Base-by-base conservation (phyloP, 2,797 vertebrate genomes). In the Hapalemur alaotrensis region DNA sequence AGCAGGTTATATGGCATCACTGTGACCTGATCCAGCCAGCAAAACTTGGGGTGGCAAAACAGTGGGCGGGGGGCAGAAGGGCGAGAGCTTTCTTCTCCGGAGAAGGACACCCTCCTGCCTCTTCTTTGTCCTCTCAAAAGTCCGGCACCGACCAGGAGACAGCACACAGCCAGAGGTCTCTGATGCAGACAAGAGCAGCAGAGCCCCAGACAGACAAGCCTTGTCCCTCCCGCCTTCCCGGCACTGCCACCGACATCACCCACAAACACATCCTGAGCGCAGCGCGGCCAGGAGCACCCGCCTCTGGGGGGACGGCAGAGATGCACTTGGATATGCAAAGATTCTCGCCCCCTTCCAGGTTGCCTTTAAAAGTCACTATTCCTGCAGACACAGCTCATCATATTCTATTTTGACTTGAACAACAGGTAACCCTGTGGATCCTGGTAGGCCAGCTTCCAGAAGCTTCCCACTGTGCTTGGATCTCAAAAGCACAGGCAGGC, bases 211-310 rank as follows among this genome's bases (percentile, higher is more conserved):
- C 32, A 32, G 30, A 18, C 2, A 81, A 28, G 67, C 23, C 46
- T 0, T 0, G 9, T 13, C 50, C 35, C 32, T 46, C 70, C 61
- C 30, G 50, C 13, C 41, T 79, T 32, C 54, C 54, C 15, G 59
- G 50, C 28, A 22, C 9, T 14, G 8, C 28, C n/a, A 3, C 30
- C 32, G 4, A 32, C 43, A 48, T 63, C 32, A 23, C 43, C 13
- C 4, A 20, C 54, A 43, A 52, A 84, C 11, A 59, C 6, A 2
- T 20, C 30, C 73, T 41, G 20, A 86, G 28, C 15, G 11, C 15
- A 38, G 7, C 1, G 28, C 9, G 30, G 17, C 35, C 80, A 38
- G 7, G 4, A 3, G 50, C 1, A 0, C n/a, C 25, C 1, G 0
- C 13, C n/a, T 11, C 72, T 25, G 6, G 2, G 43, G n/a, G 88